Evolutionary conservation across 2,888 invertebrate genomes (phyloP).

Genomic region (Nomada fabriciana): DNA sequence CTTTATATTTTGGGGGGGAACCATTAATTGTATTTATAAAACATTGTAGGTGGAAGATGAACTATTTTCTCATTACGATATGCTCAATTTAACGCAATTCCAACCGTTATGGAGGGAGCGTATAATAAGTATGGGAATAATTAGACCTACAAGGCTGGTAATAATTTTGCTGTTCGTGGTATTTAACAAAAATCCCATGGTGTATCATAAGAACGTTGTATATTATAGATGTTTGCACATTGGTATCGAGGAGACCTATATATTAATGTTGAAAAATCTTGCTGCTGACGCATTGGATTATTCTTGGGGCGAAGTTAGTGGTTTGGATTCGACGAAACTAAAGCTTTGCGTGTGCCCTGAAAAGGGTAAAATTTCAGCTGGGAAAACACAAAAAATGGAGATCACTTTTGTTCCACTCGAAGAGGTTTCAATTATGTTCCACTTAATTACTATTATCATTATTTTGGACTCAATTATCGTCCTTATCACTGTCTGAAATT

Average conservation of each 20-base stretch:
- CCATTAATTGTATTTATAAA: background rate
- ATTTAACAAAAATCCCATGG: background rate
- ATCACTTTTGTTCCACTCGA: constrained; percentile 77
- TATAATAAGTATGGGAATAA: constrained; percentile 37
- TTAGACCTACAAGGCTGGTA: constrained; percentile 63
- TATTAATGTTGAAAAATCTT: constrained; percentile 78
- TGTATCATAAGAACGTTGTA: background rate
- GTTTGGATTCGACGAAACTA: constrained; percentile 76
- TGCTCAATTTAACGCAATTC: constrained; percentile 36
- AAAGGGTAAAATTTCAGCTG: constrained; percentile 74
- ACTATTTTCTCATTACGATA: constrained; percentile 41
- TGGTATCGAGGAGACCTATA: constrained; percentile 72
- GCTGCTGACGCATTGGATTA: constrained; percentile 58
- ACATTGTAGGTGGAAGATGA: constrained; percentile 49
- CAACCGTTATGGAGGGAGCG: constrained; percentile 3
- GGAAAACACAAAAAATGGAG: constrained; percentile 50
- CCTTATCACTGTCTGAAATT: too few species aligned
- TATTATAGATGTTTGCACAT: constrained; percentile 70
- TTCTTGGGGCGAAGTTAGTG: constrained; percentile 74
- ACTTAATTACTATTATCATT: too few species aligned
- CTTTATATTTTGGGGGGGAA: background rate
- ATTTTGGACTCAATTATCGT: too few species aligned
- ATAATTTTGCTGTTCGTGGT: background rate
- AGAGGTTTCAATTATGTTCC: constrained; percentile 48
- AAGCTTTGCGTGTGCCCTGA: constrained; percentile 76